phyloP scores from a whole-genome alignment of 2,888 invertebrate species.

The Pachycephus smyrnensis region DNA sequence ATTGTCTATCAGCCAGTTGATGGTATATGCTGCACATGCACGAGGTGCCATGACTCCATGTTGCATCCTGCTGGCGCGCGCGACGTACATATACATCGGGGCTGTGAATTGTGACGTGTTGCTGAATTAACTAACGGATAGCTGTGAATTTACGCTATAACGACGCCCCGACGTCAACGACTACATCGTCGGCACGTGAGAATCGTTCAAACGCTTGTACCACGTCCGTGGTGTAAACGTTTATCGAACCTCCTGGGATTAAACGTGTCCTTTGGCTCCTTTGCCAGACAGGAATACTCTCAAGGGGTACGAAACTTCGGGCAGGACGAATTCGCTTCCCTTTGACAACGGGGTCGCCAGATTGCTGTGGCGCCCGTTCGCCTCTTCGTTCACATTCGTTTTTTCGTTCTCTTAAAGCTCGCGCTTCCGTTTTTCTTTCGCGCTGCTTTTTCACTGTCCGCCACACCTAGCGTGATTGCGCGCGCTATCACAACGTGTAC shows the following conservation, averaged over 20 bases:
- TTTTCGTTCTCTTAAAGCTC: neutral
- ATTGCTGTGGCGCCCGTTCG: neutral
- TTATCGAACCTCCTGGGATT: neutral
- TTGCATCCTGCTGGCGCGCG: constrained; percentile 13
- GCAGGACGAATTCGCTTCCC: neutral
- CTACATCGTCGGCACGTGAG: constrained; percentile 23
- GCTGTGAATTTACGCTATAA: constrained; percentile 28
- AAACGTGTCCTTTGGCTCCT: neutral
- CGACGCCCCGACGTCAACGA: neutral
- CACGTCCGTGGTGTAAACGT: neutral
- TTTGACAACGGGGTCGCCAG: neutral
- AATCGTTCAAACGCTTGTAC: constrained; percentile 35
- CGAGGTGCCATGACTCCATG: neutral
- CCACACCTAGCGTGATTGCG: neutral
- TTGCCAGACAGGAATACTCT: neutral
- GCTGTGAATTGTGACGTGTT: constrained; percentile 33
- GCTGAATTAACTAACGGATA: constrained; percentile 29
- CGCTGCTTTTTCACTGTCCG: neutral
- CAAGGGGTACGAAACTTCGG: neutral
- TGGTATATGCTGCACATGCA: constrained; percentile 1
- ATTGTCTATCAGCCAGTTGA: constrained; percentile 48
- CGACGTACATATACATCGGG: constrained; percentile 6
- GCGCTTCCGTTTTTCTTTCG: neutral
- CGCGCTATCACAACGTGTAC: neutral
- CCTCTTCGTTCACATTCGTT: neutral